phyloP scores from a whole-genome alignment of 2,113 vertebrate genomes.

The Siniperca knerii region DNA sequence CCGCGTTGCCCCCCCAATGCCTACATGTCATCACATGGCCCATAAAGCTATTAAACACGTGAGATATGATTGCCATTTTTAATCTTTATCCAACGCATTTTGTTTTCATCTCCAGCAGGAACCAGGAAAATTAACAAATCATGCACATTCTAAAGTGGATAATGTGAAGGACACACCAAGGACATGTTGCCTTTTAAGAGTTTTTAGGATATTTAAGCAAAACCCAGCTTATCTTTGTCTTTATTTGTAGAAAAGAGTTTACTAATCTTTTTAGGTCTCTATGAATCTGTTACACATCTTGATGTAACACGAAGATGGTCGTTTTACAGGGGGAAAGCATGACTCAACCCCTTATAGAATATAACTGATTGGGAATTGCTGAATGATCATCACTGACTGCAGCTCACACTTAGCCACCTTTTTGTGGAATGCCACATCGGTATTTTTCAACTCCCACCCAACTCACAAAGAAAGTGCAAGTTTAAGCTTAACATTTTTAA shows the following conservation, averaged over 20 bases:
- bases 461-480: constrained; percentile 22
- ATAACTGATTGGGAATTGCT: constrained; percentile 13
- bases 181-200: constrained; percentile 65
- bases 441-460: constrained; percentile 16
- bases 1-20: constrained; percentile 46
- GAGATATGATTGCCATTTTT: constrained; percentile 39
- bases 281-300: neutral
- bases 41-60: constrained; percentile 46
- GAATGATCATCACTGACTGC: constrained; percentile 23
- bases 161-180: constrained; percentile 83
- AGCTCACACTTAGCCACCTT: constrained; percentile 23
- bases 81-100: constrained; percentile 18
- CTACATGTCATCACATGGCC: constrained; percentile 57
- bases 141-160: constrained; percentile 39
- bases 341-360: neutral
- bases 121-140: constrained; percentile 30
- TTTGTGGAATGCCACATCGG: neutral
- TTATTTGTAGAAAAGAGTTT: constrained; percentile 2
- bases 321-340: neutral
- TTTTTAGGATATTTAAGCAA: constrained; percentile 32
- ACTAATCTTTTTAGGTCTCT: neutral
- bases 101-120: constrained; percentile 16
- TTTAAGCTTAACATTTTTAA: constrained; percentile 45
- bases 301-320: neutral
- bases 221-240: neutral